phyloP scores from a whole-genome alignment of 2,113 vertebrate species.

The Synodontis membranacea region DNA sequence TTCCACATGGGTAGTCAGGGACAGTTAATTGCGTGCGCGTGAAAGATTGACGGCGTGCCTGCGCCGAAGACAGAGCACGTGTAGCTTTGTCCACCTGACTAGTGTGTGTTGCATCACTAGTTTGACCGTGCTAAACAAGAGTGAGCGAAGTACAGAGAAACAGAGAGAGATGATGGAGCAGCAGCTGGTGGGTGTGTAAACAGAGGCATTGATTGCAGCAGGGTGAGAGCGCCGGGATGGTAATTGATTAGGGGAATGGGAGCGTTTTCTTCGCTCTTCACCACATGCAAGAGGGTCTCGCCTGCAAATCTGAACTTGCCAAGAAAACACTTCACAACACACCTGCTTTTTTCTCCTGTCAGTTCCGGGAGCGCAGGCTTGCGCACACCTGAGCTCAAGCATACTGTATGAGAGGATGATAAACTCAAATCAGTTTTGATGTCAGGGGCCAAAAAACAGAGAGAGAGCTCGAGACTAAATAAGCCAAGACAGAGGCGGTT shows the following conservation, averaged over 20 bases:
- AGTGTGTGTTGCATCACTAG: not conserved
- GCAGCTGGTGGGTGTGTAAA: conserved; percentile 61
- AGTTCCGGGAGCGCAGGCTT: not conserved
- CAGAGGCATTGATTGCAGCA: conserved; percentile 52
- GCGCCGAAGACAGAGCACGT: not conserved
- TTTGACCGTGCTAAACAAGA: conserved; percentile 37
- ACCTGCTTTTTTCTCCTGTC: conserved; percentile 15
- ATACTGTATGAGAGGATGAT: not conserved
- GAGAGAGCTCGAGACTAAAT: not conserved
- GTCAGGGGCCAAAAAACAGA: not conserved
- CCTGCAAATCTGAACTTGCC: conserved; percentile 11
- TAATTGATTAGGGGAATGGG: conserved; percentile 69
- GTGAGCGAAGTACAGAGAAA: conserved; percentile 51
- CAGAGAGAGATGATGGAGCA: conserved; percentile 57
- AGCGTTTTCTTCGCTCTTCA: conserved; percentile 57
- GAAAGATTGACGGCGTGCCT: not conserved
- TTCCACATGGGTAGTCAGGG: not conserved
- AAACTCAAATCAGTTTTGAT: not conserved
- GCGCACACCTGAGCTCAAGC: not conserved
- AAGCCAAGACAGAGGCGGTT: not conserved
- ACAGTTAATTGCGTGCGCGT: not conserved
- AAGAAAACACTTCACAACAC: conserved; percentile 7
- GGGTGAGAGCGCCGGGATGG: conserved; percentile 55
- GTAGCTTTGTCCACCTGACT: not conserved
- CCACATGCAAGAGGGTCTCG: not conserved